Percentiles rank a stretch among this genome's conserved stretches.
Evolutionary conservation across 1,140 invertebrate species (phyloP).

Genomic region (Drosophila saltans): DNA sequence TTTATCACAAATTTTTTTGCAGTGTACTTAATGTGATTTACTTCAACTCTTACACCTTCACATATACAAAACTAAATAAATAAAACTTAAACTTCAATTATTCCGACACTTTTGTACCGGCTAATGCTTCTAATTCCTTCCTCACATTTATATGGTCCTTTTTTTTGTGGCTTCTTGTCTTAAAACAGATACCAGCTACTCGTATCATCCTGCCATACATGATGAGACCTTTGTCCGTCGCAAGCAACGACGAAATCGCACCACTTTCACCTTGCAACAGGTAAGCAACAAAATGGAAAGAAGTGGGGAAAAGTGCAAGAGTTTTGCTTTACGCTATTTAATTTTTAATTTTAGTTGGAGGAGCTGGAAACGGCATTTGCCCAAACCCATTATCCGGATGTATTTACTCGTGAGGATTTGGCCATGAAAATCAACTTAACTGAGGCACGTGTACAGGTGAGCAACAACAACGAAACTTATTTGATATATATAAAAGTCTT

Average conservation of each 20-base stretch:
- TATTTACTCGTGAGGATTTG: conserved; percentile 98
- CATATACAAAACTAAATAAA: not conserved
- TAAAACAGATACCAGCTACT: conserved; percentile 92
- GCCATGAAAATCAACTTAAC: conserved; percentile 99
- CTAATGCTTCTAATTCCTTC: conserved; percentile 29
- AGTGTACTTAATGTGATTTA: conserved; percentile 57
- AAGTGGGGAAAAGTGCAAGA: not conserved
- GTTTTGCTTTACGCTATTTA: conserved; percentile 24
- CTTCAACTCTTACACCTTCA: conserved; percentile 28
- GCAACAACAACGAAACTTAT: conserved; percentile 36
- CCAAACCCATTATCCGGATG: conserved; percentile 99
- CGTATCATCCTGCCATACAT: conserved; percentile 96
- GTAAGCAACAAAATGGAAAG: conserved; percentile 84
- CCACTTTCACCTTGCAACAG: conserved; percentile 98
- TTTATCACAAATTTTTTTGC: too few species aligned
- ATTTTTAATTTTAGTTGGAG: conserved; percentile 87
- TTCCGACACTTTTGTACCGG: conserved; percentile 54
- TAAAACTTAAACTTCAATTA: conserved; percentile 51
- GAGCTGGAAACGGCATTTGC: conserved; percentile 98
- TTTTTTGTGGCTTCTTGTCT: conserved; percentile 50
- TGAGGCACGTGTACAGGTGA: conserved; percentile 98
- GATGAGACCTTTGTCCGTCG: conserved; percentile 98
- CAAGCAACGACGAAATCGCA: conserved; percentile 97
- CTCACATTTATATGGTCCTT: conserved; percentile 7
- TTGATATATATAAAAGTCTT: conserved; percentile 21